Percentiles rank a stretch among this genome's conserved stretches.
Evolutionary conservation across 2,888 invertebrate species (phyloP).

Genomic region (Lathronympha strigana): DNA sequence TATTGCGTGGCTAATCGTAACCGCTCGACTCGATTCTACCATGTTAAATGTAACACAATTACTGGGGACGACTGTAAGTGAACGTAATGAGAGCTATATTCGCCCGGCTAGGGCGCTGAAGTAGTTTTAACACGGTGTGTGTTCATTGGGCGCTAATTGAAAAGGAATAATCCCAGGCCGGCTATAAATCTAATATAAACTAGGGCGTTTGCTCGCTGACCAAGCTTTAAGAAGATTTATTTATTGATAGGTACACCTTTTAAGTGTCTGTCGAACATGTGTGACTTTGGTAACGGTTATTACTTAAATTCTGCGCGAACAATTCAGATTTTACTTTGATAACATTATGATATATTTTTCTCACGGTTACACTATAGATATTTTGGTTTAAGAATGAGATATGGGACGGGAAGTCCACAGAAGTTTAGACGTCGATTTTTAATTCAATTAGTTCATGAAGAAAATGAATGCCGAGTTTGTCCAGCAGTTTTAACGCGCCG

Average conservation of each 20-base stretch:
- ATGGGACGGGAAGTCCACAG: no score
- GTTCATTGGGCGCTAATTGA: constrained; percentile 79
- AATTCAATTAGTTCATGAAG: no score
- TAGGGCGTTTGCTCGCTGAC: constrained; percentile 64
- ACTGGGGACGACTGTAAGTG: not conserved
- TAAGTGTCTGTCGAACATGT: not conserved
- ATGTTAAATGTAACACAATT: constrained; percentile 9
- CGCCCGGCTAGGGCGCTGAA: not conserved
- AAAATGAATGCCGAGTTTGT: no score
- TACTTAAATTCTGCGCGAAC: not conserved
- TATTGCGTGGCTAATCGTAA: constrained; percentile 79
- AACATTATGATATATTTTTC: no score
- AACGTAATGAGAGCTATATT: constrained; percentile 8
- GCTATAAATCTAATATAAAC: constrained; percentile 77
- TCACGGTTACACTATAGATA: no score
- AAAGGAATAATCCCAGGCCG: constrained; percentile 73
- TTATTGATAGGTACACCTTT: constrained; percentile 9
- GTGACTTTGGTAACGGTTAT: not conserved
- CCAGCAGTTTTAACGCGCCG: no score
- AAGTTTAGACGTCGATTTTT: no score
- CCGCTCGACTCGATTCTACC: constrained; percentile 61
- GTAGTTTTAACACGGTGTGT: constrained; percentile 44
- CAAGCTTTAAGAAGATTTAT: constrained; percentile 42
- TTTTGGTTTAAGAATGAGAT: no score
- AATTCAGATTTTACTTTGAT: not conserved